Conservation (phyloP, 2,888 invertebrate species). For the Lasioglossum calceatum region DNA sequence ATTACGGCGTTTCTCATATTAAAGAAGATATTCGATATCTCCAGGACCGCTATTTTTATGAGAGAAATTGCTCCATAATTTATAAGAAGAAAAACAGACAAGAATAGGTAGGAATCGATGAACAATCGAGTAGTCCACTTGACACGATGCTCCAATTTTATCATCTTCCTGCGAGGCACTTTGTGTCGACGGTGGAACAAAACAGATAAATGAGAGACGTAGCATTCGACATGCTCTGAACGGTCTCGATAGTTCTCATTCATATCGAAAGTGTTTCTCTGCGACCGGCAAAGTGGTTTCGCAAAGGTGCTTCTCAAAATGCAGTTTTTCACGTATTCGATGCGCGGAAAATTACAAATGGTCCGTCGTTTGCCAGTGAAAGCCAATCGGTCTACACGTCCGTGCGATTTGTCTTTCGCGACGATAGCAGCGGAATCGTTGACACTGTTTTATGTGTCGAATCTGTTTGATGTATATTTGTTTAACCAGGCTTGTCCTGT, state of each 20-base stretch:
- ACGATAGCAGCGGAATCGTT: background rate
- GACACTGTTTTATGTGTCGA: slow-evolving; percentile 1
- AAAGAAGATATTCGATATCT: background rate
- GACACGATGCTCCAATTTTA: slow-evolving; percentile 17
- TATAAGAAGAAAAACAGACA: background rate
- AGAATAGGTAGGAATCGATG: slow-evolving; percentile 5
- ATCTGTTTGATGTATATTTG: slow-evolving; percentile 8
- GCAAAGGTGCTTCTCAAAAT: background rate
- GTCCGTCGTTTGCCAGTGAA: slow-evolving; percentile 18
- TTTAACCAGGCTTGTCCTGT: background rate
- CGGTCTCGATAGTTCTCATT: slow-evolving; percentile 5
- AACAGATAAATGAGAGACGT: background rate
- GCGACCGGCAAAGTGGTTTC: background rate
- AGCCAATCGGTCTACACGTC: slow-evolving; percentile 35
- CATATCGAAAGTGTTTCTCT: slow-evolving; percentile 7
- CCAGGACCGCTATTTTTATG: background rate
- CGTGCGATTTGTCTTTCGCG: slow-evolving; percentile 8
- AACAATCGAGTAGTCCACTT: background rate
- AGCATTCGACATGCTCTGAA: background rate
- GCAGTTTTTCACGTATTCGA: slow-evolving; percentile 19
- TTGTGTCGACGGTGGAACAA: background rate
- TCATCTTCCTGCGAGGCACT: background rate
- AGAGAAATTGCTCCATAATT: slow-evolving; percentile 1
- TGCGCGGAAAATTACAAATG: slow-evolving; percentile 15
- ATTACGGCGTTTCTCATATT: no score